Percentiles rank a stretch among this genome's conserved stretches.
phyloP scores from a whole-genome alignment of 2,888 invertebrate genomes.

The Heterodera filipjevi region DNA sequence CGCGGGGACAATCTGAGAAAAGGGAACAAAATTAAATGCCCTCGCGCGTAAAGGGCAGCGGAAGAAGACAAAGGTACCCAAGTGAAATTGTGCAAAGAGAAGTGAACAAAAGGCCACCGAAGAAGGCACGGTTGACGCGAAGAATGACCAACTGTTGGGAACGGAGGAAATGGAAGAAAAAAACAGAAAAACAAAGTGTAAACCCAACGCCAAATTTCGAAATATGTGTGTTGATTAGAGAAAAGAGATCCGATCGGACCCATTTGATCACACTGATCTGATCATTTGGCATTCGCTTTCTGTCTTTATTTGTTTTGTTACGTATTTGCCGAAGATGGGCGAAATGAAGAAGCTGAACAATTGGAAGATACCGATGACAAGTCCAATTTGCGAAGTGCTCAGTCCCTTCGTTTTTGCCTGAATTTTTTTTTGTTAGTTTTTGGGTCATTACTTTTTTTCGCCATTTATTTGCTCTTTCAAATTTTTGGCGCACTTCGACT shows the following conservation, averaged over 20 bases:
- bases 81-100: constrained; percentile 28
- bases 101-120: constrained; percentile 20
- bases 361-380: constrained; percentile 44
- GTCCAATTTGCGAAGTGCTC: constrained; percentile 39
- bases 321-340: constrained; percentile 29
- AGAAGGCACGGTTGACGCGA: constrained; percentile 24
- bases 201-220: too few relatives aligned
- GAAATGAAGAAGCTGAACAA: constrained; percentile 39
- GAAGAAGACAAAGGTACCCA: constrained; percentile 8
- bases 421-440: too few relatives aligned
- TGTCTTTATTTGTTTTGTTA: background rate
- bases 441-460: background rate
- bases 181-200: too few relatives aligned
- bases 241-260: too few relatives aligned
- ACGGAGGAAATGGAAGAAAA: too few relatives aligned
- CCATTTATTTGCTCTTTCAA: too few relatives aligned
- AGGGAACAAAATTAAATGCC: background rate
- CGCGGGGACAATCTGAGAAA: constrained; percentile 33
- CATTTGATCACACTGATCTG: too few relatives aligned
- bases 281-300: too few relatives aligned
- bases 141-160: constrained; percentile 34
- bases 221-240: too few relatives aligned
- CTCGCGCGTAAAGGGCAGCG: background rate
- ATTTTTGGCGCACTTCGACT: constrained; percentile 39
- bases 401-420: constrained; percentile 38